phyloP scores from a whole-genome alignment of 1,140 invertebrate species.

The Dreissena polymorpha region DNA sequence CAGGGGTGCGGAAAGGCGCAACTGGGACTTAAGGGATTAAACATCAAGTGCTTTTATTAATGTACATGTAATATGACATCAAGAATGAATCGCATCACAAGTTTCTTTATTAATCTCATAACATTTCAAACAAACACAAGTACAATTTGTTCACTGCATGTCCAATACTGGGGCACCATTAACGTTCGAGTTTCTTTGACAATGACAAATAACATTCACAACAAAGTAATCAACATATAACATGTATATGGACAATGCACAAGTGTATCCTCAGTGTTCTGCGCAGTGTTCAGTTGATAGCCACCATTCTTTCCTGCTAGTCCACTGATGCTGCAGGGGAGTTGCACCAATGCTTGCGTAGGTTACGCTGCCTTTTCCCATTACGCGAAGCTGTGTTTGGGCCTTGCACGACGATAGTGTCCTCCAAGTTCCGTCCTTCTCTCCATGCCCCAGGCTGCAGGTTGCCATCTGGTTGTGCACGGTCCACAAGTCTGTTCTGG shows the following conservation, averaged over 20 bases:
- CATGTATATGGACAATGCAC: conserved; percentile 27
- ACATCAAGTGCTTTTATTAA: too few species aligned
- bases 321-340: conserved; percentile 47
- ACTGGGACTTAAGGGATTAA: background rate
- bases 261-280: conserved; percentile 24
- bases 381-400: conserved; percentile 42
- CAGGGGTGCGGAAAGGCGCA: background rate
- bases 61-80: too few species aligned
- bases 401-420: conserved; percentile 33
- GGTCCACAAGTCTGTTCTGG: conserved; percentile 54
- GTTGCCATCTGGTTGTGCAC: conserved; percentile 36
- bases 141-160: conserved; percentile 33
- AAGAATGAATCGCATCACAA: conserved; percentile 31
- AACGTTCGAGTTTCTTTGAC: conserved; percentile 30
- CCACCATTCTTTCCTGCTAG: conserved; percentile 48
- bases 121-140: conserved; percentile 39
- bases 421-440: conserved; percentile 44
- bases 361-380: conserved; percentile 44
- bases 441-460: conserved; percentile 45
- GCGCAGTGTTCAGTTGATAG: conserved; percentile 22
- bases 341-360: conserved; percentile 50
- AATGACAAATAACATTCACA: conserved; percentile 36
- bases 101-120: conserved; percentile 33
- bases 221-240: conserved; percentile 29
- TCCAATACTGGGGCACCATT: conserved; percentile 29